A percentile compares a stretch with the other conserved stretches of the same genome.
Evolutionary conservation across 2,888 invertebrate species (phyloP).

Genomic region (Drosophila falleni): DNA sequence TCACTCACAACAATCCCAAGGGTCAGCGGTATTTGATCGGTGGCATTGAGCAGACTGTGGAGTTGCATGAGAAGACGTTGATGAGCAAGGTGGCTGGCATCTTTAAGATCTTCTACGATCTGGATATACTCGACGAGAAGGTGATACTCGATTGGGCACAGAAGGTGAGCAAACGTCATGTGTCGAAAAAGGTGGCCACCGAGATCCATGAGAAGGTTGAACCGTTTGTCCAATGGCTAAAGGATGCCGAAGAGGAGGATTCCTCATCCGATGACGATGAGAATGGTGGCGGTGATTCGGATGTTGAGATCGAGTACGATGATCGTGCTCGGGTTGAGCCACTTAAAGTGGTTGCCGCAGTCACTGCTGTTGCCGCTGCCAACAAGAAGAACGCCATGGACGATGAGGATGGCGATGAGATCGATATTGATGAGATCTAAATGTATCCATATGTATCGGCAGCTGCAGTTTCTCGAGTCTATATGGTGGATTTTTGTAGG

Average conservation of each 20-base stretch:
- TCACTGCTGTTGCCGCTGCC: slow-evolving; percentile 83
- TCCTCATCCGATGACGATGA: slow-evolving; percentile 90
- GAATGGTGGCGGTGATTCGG: slow-evolving; percentile 87
- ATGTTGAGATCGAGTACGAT: slow-evolving; percentile 93
- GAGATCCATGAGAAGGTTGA: slow-evolving; percentile 97
- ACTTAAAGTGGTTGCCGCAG: slow-evolving; percentile 88
- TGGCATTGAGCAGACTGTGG: slow-evolving; percentile 97
- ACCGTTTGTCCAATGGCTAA: slow-evolving; percentile 98
- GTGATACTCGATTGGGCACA: slow-evolving; percentile 97
- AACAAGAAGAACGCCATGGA: slow-evolving; percentile 86
- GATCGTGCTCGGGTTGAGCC: slow-evolving; percentile 93
- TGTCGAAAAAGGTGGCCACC: slow-evolving; percentile 94
- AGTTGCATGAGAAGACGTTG: slow-evolving; percentile 91
- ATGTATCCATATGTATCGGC: background rate
- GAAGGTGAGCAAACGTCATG: slow-evolving; percentile 98
- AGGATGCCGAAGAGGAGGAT: slow-evolving; percentile 98
- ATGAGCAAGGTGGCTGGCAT: slow-evolving; percentile 95
- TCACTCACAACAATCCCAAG: slow-evolving; percentile 92
- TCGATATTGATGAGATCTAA: slow-evolving; percentile 97
- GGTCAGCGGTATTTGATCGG: slow-evolving; percentile 97
- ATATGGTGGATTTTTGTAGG: background rate
- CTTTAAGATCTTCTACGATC: slow-evolving; percentile 96
- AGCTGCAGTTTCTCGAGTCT: slow-evolving; percentile 13
- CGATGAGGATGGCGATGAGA: slow-evolving; percentile 92
- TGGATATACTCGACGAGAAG: slow-evolving; percentile 97